Conservation (phyloP, 2,888 invertebrate species). For the Pheosia tremula region DNA sequence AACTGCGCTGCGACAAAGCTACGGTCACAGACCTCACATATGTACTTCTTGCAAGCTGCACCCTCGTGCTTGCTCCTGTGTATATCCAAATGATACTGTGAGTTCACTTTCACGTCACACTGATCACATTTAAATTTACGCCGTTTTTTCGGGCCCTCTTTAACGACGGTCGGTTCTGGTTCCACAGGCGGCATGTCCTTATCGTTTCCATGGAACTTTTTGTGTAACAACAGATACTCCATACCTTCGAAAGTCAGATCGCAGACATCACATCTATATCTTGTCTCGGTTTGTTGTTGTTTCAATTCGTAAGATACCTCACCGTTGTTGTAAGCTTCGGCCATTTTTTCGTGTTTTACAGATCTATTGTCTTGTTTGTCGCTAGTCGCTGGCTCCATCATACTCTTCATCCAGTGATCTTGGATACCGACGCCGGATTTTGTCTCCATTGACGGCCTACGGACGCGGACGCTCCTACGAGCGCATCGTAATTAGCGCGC, state of each 20-base stretch:
- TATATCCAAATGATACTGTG: slow-evolving; percentile 78
- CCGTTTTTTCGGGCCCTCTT: slow-evolving; percentile 71
- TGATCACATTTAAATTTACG: slow-evolving; percentile 77
- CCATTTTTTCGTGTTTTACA: slow-evolving; percentile 79
- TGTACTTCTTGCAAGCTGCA: slow-evolving; percentile 67
- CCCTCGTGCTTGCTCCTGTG: slow-evolving; percentile 79
- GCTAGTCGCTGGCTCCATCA: slow-evolving; percentile 77
- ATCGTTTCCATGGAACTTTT: slow-evolving; percentile 77
- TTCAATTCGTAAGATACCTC: slow-evolving; percentile 70
- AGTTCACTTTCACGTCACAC: slow-evolving; percentile 79
- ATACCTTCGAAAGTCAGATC: slow-evolving; percentile 76
- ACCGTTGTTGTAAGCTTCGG: slow-evolving; percentile 69
- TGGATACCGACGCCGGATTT: slow-evolving; percentile 72
- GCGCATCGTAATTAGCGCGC: slow-evolving; percentile 52
- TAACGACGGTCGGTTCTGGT: slow-evolving; percentile 56
- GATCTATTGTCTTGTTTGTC: slow-evolving; percentile 70
- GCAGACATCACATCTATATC: slow-evolving; percentile 75
- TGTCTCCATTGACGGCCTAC: slow-evolving; percentile 68
- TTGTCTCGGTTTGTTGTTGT: slow-evolving; percentile 57
- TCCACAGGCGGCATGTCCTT: slow-evolving; percentile 69
- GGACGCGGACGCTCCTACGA: slow-evolving; percentile 50
- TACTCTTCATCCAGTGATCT: slow-evolving; percentile 81
- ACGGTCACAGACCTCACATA: slow-evolving; percentile 77
- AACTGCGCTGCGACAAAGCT: slow-evolving; percentile 79
- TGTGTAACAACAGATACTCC: slow-evolving; percentile 75